Percentiles rank a stretch among this genome's conserved stretches.
Conservation (phyloP, 2,888 invertebrate species). For the Synergus gifuensis region DNA sequence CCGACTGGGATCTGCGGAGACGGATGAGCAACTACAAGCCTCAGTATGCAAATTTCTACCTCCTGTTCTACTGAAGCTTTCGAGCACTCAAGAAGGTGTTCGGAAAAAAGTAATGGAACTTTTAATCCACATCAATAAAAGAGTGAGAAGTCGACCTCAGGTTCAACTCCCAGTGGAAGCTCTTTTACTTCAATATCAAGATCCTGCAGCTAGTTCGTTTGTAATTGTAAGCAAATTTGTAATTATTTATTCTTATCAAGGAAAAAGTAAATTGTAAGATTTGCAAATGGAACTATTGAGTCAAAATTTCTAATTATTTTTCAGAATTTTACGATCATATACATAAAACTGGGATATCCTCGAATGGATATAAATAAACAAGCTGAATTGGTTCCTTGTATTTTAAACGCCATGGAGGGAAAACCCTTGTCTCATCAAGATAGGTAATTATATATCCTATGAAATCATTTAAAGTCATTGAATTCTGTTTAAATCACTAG, state of each 20-base stretch:
- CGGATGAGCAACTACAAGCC: constrained; percentile 92
- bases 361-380: constrained; percentile 88
- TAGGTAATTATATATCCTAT: constrained; percentile 79
- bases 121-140: constrained; percentile 93
- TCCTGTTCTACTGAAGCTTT: constrained; percentile 93
- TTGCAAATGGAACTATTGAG: background rate
- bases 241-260: background rate
- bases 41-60: constrained; percentile 90
- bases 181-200: constrained; percentile 88
- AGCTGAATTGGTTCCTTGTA: constrained; percentile 85
- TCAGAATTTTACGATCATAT: constrained; percentile 95
- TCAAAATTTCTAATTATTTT: constrained; percentile 63
- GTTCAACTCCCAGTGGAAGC: constrained; percentile 93
- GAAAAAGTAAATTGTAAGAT: too few relatives aligned
- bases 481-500: too few relatives aligned
- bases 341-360: constrained; percentile 95
- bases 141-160: constrained; percentile 89
- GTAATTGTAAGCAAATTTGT: constrained; percentile 83
- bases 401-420: constrained; percentile 88
- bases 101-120: constrained; percentile 93
- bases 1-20: constrained; percentile 92
- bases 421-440: constrained; percentile 92
- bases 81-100: constrained; percentile 92
- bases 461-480: too few relatives aligned
- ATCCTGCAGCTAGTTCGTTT: constrained; percentile 87